These are phyloP conservation scores for Lepidurus apus DNA, from an alignment of 1,140 invertebrate species.

Conservation along the genomic window DNA sequence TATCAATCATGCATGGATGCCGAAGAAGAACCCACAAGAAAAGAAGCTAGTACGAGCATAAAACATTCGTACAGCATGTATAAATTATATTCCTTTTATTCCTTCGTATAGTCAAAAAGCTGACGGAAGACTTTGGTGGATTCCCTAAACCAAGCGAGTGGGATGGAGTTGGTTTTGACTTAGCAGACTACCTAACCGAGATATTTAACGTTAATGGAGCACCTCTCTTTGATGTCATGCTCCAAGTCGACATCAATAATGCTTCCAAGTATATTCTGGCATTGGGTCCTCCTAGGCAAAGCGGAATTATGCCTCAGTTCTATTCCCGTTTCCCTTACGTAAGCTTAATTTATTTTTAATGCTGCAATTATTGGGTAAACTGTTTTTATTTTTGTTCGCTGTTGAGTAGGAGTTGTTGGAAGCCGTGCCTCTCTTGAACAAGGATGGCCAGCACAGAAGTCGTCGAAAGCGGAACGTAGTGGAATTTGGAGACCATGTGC, in stretches of 20 bases:
- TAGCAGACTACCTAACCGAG: constrained; percentile 20
- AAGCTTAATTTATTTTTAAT: neutral
- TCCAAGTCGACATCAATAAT: constrained; percentile 42
- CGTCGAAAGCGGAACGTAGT: constrained; percentile 28
- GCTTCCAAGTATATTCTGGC: constrained; percentile 39
- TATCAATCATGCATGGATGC: constrained; percentile 30
- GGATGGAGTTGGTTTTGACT: constrained; percentile 25
- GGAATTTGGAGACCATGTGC: constrained; percentile 13
- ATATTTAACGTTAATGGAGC: constrained; percentile 44
- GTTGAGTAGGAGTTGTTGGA: neutral
- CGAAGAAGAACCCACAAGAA: constrained; percentile 23
- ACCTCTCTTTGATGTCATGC: constrained; percentile 47
- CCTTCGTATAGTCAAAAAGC: constrained; percentile 26
- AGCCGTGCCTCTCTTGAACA: neutral
- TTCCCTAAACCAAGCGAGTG: constrained; percentile 10
- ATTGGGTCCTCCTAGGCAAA: constrained; percentile 41
- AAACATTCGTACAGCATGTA: neutral
- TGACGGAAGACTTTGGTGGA: neutral
- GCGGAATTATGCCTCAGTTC: constrained; percentile 35
- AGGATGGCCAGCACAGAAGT: neutral
- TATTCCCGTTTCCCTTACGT: constrained; percentile 26
- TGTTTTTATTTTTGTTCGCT: neutral
- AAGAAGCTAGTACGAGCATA: constrained; percentile 17
- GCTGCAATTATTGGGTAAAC: neutral
- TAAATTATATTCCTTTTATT: neutral